These are phyloP conservation scores for Bombus polaris DNA, from an alignment of 1,140 invertebrate genomes.

Conservation along the genomic window DNA sequence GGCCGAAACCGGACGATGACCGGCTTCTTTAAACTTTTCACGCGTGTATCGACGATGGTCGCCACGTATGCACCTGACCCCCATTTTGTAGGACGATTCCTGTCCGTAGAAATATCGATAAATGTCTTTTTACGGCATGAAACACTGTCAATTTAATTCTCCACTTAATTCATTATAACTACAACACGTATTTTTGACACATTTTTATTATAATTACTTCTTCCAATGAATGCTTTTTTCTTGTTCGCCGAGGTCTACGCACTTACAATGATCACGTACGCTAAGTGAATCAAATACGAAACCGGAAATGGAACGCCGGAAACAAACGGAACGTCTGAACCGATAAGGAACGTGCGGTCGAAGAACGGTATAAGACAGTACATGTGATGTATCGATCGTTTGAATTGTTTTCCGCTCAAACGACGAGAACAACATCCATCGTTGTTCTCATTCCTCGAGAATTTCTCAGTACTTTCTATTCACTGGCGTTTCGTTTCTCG, in stretches of 20 bases:
- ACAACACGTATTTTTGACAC: too few species aligned
- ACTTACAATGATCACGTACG: constrained; percentile 30
- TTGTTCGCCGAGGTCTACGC: too few species aligned
- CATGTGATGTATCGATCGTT: constrained; percentile 60
- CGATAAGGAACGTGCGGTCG: constrained; percentile 72
- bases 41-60: constrained; percentile 14
- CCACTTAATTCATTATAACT: neutral
- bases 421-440: constrained; percentile 51
- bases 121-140: neutral
- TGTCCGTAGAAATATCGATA: constrained; percentile 19
- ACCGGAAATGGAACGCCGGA: constrained; percentile 66
- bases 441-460: constrained; percentile 34
- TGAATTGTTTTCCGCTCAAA: constrained; percentile 61
- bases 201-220: too few species aligned
- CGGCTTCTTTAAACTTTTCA: constrained; percentile 63
- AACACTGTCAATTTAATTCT: neutral
- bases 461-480: constrained; percentile 50
- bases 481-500: constrained; percentile 29
- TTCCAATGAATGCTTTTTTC: neutral
- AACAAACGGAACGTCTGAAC: constrained; percentile 65
- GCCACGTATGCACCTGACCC: constrained; percentile 42
- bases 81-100: constrained; percentile 53
- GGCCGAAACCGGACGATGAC: constrained; percentile 55
- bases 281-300: constrained; percentile 55
- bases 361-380: constrained; percentile 66